Evolutionary conservation across 2,888 invertebrate species (phyloP).

Genomic region (Tachina lurida): DNA sequence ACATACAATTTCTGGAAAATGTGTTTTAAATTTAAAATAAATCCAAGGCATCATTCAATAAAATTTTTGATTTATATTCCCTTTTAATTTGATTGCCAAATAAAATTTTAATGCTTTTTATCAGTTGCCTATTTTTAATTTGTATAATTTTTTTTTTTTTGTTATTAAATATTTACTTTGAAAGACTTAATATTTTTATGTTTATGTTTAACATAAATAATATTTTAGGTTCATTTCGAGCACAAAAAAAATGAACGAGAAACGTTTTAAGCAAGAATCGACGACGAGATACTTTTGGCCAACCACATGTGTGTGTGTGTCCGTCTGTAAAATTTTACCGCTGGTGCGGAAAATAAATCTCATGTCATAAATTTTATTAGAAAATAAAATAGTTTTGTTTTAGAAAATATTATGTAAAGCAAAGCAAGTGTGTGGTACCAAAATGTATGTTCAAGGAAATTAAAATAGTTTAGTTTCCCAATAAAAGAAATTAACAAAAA

Average conservation of each 20-base stretch:
- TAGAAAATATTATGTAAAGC: background rate
- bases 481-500: background rate
- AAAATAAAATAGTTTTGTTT: constrained; percentile 9
- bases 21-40: background rate
- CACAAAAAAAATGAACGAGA: constrained; percentile 5
- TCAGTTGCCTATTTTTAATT: background rate
- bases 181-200: background rate
- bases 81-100: constrained; percentile 21
- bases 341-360: constrained; percentile 22
- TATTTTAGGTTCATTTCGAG: constrained; percentile 9
- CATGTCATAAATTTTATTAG: constrained; percentile 36
- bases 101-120: constrained; percentile 7
- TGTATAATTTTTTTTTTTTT: background rate
- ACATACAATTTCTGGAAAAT: background rate
- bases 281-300: background rate
- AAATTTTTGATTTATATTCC: background rate
- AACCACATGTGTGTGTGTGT: constrained; percentile 19
- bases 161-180: background rate
- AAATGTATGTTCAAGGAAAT: background rate
- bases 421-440: background rate
- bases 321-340: background rate
- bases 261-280: background rate
- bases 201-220: constrained; percentile 9
- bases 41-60: too few relatives aligned
- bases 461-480: background rate